Evolutionary conservation across 1,140 invertebrate species (phyloP).

Genomic region (Pseudomyrmex sp.): DNA sequence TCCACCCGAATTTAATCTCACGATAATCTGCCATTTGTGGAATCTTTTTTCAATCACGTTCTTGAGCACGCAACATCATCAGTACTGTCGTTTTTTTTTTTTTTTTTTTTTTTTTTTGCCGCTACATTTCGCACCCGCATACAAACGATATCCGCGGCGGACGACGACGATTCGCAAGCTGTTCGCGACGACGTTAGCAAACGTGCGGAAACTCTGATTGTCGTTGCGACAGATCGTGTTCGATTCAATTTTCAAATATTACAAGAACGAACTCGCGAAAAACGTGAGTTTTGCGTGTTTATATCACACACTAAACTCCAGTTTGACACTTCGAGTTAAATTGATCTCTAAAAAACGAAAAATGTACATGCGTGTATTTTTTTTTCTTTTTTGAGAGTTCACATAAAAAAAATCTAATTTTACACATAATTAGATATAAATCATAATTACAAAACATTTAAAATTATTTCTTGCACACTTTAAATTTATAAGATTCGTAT

Average conservation of each 20-base stretch:
- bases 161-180: background rate
- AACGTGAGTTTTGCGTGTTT: background rate
- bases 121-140: background rate
- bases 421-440: too few relatives aligned
- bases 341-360: too few relatives aligned
- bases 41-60: slow-evolving; percentile 37
- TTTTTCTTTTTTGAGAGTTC: too few relatives aligned
- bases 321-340: too few relatives aligned
- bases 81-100: slow-evolving; percentile 2
- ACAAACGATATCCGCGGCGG: slow-evolving; percentile 7
- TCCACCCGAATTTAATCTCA: background rate
- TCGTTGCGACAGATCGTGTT: background rate
- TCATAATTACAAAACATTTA: too few relatives aligned
- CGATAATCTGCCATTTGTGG: slow-evolving; percentile 8
- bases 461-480: too few relatives aligned
- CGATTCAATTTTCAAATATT: background rate
- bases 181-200: background rate
- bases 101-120: slow-evolving; percentile 21
- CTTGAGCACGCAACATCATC: slow-evolving; percentile 9
- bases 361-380: too few relatives aligned
- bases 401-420: too few relatives aligned
- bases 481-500: too few relatives aligned
- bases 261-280: background rate
- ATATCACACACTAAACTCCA: too few relatives aligned
- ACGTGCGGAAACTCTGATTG: background rate